Conservation (phyloP, 2,113 vertebrate genomes). For the Peromyscus polionotus region DNA sequence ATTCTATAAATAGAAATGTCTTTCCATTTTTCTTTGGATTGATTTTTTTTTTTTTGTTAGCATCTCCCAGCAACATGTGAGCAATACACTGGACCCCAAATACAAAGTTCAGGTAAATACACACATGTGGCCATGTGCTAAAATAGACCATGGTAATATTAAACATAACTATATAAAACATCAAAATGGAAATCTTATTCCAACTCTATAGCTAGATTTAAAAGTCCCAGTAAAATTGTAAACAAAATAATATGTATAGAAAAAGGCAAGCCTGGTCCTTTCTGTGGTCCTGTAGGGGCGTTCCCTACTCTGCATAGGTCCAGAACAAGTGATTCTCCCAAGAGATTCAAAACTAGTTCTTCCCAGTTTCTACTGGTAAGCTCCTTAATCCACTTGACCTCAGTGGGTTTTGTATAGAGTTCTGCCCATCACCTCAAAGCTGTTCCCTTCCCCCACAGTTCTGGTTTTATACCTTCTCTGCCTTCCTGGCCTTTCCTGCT, state of each 20-base stretch:
- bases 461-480: slow-evolving; percentile 54
- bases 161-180: slow-evolving; percentile 76
- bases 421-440: background rate
- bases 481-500: background rate
- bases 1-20: slow-evolving; percentile 84
- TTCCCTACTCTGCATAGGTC: slow-evolving; percentile 10
- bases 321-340: slow-evolving; percentile 41
- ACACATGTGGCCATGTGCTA: slow-evolving; percentile 62
- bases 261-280: slow-evolving; percentile 79
- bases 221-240: slow-evolving; percentile 82
- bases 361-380: slow-evolving; percentile 49
- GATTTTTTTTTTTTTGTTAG: slow-evolving; percentile 64
- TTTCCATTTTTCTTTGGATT: slow-evolving; percentile 86
- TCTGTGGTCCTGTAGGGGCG: slow-evolving; percentile 3
- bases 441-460: slow-evolving; percentile 52
- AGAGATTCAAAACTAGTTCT: slow-evolving; percentile 43
- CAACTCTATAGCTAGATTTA: slow-evolving; percentile 83
- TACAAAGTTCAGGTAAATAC: slow-evolving; percentile 68
- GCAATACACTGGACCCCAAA: slow-evolving; percentile 77
- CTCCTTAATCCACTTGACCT: slow-evolving; percentile 13
- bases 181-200: slow-evolving; percentile 73
- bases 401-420: slow-evolving; percentile 42
- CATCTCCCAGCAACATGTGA: slow-evolving; percentile 78
- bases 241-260: slow-evolving; percentile 77
- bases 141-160: slow-evolving; percentile 72